Conservation (phyloP, 2,113 vertebrate species). For the Hystrix brachyura region DNA sequence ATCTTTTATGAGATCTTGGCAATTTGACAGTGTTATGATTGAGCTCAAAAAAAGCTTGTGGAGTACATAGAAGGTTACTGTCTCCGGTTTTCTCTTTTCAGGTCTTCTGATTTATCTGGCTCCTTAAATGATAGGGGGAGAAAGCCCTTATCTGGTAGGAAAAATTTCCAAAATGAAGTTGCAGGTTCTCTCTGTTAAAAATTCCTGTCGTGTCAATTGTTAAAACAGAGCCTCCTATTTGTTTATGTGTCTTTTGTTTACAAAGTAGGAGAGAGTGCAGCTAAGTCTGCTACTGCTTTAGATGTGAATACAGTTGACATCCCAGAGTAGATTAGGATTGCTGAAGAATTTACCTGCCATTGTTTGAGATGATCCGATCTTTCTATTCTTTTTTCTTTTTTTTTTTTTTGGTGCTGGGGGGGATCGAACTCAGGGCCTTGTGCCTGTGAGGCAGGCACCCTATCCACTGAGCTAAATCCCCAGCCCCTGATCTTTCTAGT, state of each 20-base stretch:
- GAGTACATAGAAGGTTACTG: constrained; percentile 35
- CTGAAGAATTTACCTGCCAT: constrained; percentile 78
- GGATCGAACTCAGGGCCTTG: too few species aligned
- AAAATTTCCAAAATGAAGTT: constrained; percentile 46
- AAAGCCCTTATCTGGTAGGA: constrained; percentile 66
- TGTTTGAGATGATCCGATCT: constrained; percentile 81
- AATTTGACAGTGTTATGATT: constrained; percentile 77
- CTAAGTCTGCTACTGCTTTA: constrained; percentile 77
- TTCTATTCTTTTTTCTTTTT: constrained; percentile 48
- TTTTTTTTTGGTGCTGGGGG: too few species aligned
- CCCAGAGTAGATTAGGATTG: constrained; percentile 65
- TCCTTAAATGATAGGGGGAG: background rate
- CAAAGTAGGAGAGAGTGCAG: constrained; percentile 56
- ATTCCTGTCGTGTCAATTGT: constrained; percentile 57
- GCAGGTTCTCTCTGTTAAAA: constrained; percentile 54
- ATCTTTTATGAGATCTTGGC: constrained; percentile 85
- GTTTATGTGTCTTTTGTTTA: constrained; percentile 57
- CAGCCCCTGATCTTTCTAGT: constrained; percentile 75
- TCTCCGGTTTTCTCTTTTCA: constrained; percentile 67
- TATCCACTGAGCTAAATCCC: too few species aligned
- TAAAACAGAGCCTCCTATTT: constrained; percentile 20
- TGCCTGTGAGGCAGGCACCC: too few species aligned
- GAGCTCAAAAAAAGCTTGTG: constrained; percentile 64
- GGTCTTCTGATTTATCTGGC: constrained; percentile 49
- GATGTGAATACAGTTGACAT: constrained; percentile 63